Evolutionary conservation across 2,113 vertebrate genomes (phyloP).

Genomic region (Centropristis striata): DNA sequence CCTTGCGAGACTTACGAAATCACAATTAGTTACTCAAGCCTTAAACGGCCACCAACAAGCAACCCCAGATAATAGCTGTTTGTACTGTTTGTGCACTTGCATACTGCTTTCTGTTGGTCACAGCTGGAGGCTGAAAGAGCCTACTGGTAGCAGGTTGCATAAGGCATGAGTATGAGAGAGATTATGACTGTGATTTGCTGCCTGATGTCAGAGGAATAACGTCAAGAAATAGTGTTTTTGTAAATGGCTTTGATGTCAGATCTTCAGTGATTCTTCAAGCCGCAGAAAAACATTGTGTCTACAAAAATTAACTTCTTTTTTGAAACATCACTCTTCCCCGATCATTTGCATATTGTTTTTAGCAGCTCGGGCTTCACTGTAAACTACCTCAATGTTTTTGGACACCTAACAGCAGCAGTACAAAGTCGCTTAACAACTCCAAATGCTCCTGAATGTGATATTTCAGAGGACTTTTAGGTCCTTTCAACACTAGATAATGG

Average conservation of each 20-base stretch:
- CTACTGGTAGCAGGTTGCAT: conserved; percentile 54
- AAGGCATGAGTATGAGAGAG: conserved; percentile 41
- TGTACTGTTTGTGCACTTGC: conserved; percentile 60
- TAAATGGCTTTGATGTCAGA: conserved; percentile 26
- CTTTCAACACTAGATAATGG: conserved; percentile 78
- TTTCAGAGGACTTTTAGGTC: conserved; percentile 68
- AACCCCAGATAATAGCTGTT: conserved; percentile 66
- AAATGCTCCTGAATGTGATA: conserved; percentile 55
- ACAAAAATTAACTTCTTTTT: conserved; percentile 8
- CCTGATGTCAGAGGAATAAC: conserved; percentile 42
- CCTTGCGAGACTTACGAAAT: conserved; percentile 34
- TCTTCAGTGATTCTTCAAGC: conserved; percentile 35
- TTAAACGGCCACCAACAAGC: conserved; percentile 59
- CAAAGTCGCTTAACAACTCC: conserved; percentile 51
- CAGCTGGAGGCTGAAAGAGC: conserved; percentile 61
- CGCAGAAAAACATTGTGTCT: conserved; percentile 10
- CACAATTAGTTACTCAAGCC: conserved; percentile 62
- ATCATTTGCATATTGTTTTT: conserved; percentile 45
- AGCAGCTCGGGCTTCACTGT: conserved; percentile 5
- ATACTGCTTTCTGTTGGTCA: conserved; percentile 57
- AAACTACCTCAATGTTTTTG: conserved; percentile 36
- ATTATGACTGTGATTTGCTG: conserved; percentile 52
- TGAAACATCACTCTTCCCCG: conserved; percentile 11
- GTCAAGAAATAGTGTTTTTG: conserved; percentile 13
- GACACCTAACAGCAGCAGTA: conserved; percentile 35